Percentiles rank a stretch among this genome's conserved stretches.
These are phyloP conservation scores for Odontocerum albicorne DNA, from an alignment of 2,888 invertebrate genomes.

Conservation along the genomic window DNA sequence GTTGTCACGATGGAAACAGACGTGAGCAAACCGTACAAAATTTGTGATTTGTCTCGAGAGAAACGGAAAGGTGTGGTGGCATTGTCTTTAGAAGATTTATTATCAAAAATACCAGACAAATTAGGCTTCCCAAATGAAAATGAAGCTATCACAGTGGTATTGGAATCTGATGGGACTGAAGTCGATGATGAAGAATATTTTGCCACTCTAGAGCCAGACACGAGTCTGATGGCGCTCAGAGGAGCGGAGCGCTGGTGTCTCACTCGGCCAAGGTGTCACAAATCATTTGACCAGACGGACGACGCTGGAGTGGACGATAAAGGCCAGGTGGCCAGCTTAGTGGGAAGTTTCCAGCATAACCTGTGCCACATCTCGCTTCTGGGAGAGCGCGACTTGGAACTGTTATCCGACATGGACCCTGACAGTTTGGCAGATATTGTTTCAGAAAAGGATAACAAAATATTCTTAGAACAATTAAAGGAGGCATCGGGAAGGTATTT, in stretches of 20 bases:
- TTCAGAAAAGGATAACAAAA: conserved; percentile 69
- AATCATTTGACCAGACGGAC: conserved; percentile 62
- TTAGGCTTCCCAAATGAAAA: conserved; percentile 64
- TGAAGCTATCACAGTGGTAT: conserved; percentile 71
- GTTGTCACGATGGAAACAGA: conserved; percentile 56
- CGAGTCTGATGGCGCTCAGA: conserved; percentile 79
- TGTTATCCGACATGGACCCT: conserved; percentile 87
- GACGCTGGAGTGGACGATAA: conserved; percentile 52
- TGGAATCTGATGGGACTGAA: conserved; percentile 93
- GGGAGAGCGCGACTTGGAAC: conserved; percentile 81
- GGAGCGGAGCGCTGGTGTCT: conserved; percentile 77
- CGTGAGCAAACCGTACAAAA: conserved; percentile 72
- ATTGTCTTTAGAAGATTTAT: conserved; percentile 74
- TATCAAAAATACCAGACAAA: conserved; percentile 74
- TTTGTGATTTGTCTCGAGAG: conserved; percentile 77
- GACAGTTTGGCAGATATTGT: conserved; percentile 84
- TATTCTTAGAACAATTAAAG: conserved; percentile 78
- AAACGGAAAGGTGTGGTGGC: conserved; percentile 84
- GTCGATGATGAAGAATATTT: conserved; percentile 96
- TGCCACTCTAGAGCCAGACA: conserved; percentile 85
- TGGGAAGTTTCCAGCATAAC: conserved; percentile 78
- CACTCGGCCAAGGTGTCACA: conserved; percentile 63
- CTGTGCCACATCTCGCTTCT: conserved; percentile 82
- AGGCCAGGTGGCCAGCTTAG: conserved; percentile 69
- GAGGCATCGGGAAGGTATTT: conserved; percentile 84